phyloP scores from a whole-genome alignment of 1,140 invertebrate genomes.

The Aleiodes sp. region DNA sequence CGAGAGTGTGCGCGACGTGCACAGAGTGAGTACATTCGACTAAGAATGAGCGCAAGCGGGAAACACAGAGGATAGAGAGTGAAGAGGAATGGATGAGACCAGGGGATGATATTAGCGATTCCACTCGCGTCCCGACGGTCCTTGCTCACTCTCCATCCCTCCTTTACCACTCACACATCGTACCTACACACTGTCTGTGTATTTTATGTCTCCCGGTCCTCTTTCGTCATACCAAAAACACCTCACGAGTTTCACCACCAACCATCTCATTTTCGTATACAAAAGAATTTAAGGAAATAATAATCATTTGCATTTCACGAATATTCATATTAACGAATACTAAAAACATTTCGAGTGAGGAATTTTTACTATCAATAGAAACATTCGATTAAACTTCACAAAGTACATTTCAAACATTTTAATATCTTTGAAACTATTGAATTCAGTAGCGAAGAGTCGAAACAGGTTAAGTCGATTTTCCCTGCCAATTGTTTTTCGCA shows the following conservation, averaged over 20 bases:
- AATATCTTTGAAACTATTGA: too few relatives aligned
- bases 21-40: constrained; percentile 13
- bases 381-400: too few relatives aligned
- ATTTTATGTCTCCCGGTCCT: background rate
- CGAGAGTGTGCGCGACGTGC: constrained; percentile 10
- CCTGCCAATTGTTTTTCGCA: too few relatives aligned
- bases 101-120: constrained; percentile 18
- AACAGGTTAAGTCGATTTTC: too few relatives aligned
- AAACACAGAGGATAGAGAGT: background rate
- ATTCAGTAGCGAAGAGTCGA: too few relatives aligned
- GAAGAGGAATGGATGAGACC: background rate
- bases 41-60: background rate
- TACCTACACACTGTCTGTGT: background rate
- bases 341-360: too few relatives aligned
- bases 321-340: too few relatives aligned
- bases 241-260: background rate
- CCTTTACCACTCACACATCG: background rate
- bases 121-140: constrained; percentile 9
- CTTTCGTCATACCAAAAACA: constrained; percentile 10
- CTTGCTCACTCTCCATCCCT: constrained; percentile 1
- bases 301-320: background rate
- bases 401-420: too few relatives aligned
- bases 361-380: too few relatives aligned
- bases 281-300: background rate
- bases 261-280: background rate